Evolutionary conservation across 1,140 invertebrate genomes (phyloP), one percentile per base, ranked within the genome.

Genomic region (Drosophila kurseongensis): DNA sequence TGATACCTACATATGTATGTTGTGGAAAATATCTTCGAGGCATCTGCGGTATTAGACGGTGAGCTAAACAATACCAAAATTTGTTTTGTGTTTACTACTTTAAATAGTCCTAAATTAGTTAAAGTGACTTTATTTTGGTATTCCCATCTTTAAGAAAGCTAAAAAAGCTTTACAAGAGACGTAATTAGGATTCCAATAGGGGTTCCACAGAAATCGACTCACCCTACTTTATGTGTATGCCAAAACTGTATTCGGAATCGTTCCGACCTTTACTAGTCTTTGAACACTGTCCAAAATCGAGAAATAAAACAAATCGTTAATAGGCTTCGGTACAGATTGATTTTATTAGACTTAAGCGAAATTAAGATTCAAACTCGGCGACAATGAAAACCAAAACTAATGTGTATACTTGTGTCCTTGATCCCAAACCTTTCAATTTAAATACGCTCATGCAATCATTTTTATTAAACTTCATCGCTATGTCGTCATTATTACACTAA

Each of bases 381-480:
- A 61, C 47, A 52, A 68, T 73, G 47, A 73, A 73, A 73, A 59
- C 69, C 69, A 48, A 73, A 72, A 73, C 67, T 73, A 50, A 27
- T 38, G 35, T 44, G 40, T 50, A 35, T 65, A 51, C 23, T 44
- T 51, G 29, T 75, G 61, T 75, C 54, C 47, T 75, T 75, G 73
- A 67, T 75, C 73, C 73, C 73, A 75, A 67, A 75, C 60, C 73
- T 67, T 76, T 75, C 41, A 61, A 68, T 68, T 77, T 38, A 51
- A 51, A 76, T 82, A 73, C 74, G 71, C 65, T 88, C 59, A 76
- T 62, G 71, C 77, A 79, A 83, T 88, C 72, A 80, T 88, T 79
- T 86, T 86, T 86, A 86, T 86, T 86, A 76, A 88, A 89, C 71
- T 71, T 77, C 76, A 54, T 72, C 67, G 40, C 58, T 76, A 68